Conservation (phyloP, 2,888 invertebrate species). For the Anarsia innoxiella region DNA sequence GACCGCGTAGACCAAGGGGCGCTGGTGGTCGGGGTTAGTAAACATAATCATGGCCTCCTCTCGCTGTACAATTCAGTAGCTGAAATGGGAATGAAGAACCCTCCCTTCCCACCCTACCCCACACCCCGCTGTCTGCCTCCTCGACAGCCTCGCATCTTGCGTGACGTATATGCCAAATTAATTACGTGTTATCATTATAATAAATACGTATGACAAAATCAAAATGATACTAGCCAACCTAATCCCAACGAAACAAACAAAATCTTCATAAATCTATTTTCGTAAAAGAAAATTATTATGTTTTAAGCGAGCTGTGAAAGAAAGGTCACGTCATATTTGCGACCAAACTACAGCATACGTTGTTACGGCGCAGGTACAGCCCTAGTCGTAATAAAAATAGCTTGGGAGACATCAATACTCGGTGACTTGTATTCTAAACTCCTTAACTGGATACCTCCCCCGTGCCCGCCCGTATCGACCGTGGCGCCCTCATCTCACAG, state of each 20-base stretch:
- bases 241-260: no score
- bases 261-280: no score
- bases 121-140: constrained; percentile 45
- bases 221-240: no score
- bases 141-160: constrained; percentile 55
- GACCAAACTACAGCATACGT: constrained; percentile 11
- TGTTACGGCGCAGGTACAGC: constrained; percentile 16
- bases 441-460: constrained; percentile 56
- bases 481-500: constrained; percentile 70
- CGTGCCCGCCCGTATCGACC: constrained; percentile 59
- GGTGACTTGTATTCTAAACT: constrained; percentile 67
- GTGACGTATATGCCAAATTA: no score
- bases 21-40: constrained; percentile 60
- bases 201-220: no score
- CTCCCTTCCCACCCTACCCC: constrained; percentile 40
- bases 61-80: constrained; percentile 68
- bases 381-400: constrained; percentile 37
- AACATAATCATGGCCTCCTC: constrained; percentile 69
- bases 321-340: no score
- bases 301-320: no score
- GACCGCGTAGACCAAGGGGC: constrained; percentile 53
- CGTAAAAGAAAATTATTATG: background rate
- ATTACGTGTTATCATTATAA: no score
- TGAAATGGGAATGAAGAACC: constrained; percentile 70
- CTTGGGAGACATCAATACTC: constrained; percentile 55